phyloP scores from a whole-genome alignment of 2,797 vertebrate genomes.

The Stomatorhinus walkeri region DNA sequence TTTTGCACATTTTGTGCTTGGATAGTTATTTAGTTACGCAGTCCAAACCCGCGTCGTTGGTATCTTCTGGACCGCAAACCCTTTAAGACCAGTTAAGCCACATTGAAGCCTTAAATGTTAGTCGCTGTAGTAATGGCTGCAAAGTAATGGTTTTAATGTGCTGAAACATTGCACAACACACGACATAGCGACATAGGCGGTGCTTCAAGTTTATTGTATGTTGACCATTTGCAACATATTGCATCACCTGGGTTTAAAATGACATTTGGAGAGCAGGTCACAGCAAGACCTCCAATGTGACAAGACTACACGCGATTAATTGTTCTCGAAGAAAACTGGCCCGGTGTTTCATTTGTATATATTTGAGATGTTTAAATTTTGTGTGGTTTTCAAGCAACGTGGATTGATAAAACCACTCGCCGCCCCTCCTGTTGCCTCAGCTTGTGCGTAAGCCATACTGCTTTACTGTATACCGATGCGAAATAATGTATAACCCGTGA shows the following conservation, averaged over 20 bases:
- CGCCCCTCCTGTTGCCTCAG: neutral
- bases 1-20: neutral
- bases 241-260: neutral
- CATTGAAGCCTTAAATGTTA: neutral
- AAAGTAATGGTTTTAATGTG: neutral
- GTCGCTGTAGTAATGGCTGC: neutral
- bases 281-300: neutral
- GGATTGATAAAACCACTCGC: neutral
- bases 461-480: neutral
- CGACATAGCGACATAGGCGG: neutral
- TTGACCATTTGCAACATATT: constrained; percentile 7
- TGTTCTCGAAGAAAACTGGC: neutral
- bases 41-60: neutral
- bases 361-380: neutral
- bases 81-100: neutral
- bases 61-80: neutral
- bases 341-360: neutral
- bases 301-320: neutral
- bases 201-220: neutral
- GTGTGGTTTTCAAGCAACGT: neutral
- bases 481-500: neutral
- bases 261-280: neutral
- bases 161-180: neutral
- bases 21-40: neutral
- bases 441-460: neutral